Base-by-base conservation (phyloP, 2,797 vertebrate species). In the Lacerta agilis region DNA sequence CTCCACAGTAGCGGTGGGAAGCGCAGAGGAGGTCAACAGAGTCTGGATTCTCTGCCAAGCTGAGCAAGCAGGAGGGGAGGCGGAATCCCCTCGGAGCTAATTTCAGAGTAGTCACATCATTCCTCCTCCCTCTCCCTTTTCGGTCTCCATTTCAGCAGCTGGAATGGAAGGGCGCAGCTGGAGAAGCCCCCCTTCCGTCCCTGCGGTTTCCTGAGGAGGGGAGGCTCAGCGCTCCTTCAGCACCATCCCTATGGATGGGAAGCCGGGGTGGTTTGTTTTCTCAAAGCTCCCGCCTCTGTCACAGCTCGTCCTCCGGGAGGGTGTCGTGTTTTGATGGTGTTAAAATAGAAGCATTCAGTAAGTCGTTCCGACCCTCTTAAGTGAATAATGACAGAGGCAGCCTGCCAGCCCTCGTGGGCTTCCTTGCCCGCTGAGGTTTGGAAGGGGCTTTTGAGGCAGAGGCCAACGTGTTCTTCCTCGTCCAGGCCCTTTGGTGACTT, bases 191-290 rank as follows among this genome's bases (percentile, higher is more conserved):
- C 90, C 91, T 85, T 85, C 91, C 86, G 27, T 81, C 91, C 75
- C 90, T 92, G 89, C 89, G 93, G 93, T 94, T 96, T 95, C 94
- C 83, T 85, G 27, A 87, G 91, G 92, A 88, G 92, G 91, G 76
- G 86, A 41, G 55, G 9, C 79, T 7, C 9, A 27, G 4, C 87
- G 86, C 78, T 77, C 84, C 89, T 93, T 87, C 38, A 49, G 94
- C 89, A 88, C 15, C 87, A 79, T 93, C 93, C 80, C 77, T n/a
- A 17, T 0, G 29, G 94, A 58, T 95, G 95, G 94, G 95, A 96
- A 96, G 95, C 91, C 86, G 66, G 79, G 87, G 1, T 55, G 82
- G n/a, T 90, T 93, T 93, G 90, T 94, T 95, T 96, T 96, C 96
- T 86, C 96, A 95, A 95, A 94, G 92, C 85, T 90, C 79, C 72